Evolutionary conservation across 2,113 vertebrate species (phyloP).

Genomic region (Paracyprichromis sp.): DNA sequence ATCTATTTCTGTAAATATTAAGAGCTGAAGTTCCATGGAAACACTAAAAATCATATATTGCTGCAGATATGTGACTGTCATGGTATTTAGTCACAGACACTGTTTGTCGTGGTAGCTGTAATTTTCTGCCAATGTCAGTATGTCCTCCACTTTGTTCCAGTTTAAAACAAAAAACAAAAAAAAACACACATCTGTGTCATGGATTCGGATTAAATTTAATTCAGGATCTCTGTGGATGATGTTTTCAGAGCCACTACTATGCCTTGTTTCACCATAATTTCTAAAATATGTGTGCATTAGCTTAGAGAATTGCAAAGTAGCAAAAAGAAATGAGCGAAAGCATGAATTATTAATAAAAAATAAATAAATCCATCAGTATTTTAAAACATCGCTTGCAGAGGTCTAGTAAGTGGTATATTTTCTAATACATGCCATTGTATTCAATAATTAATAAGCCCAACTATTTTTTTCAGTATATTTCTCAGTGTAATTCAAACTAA

Average conservation of each 20-base stretch:
- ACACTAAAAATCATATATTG: not conserved
- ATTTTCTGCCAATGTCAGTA: not conserved
- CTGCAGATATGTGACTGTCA: not conserved
- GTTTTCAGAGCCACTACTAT: not conserved
- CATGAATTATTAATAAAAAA: not conserved
- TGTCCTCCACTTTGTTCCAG: not conserved
- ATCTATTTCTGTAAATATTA: not conserved
- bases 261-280: not conserved
- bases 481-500: not conserved
- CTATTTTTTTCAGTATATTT: not conserved
- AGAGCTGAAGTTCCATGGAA: not conserved
- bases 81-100: not conserved
- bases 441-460: not conserved
- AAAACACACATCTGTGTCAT: not conserved
- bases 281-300: not conserved
- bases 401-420: not conserved
- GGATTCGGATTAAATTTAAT: not conserved
- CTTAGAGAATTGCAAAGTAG: not conserved
- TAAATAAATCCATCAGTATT: not conserved
- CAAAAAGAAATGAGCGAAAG: not conserved
- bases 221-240: not conserved
- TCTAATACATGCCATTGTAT: not conserved
- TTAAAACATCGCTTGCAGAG: not conserved
- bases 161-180: not conserved
- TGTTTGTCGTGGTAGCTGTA: not conserved